Evolutionary conservation across 2,888 invertebrate genomes (phyloP), one percentile per base, ranked within the genome.

Genomic region (Mythimna loreyi): DNA sequence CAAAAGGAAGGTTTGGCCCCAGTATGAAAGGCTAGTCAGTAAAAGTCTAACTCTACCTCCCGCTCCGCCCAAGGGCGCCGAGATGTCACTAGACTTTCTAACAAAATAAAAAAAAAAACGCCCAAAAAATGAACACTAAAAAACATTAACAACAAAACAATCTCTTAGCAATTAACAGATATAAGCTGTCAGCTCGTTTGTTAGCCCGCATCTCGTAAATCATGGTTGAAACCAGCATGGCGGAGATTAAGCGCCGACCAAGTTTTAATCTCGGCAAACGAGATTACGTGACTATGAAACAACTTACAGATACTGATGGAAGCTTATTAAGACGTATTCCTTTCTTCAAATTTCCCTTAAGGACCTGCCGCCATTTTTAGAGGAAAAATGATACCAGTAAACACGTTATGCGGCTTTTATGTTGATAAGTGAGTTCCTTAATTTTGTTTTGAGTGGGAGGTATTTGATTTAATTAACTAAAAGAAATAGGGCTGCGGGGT

Each of bases 201-300:
- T 81, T 75, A 65, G 61, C 56, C 33, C 57, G 52, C 58, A 77
- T 67, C 82, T 81, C 82, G 81, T 85, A 85, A 85, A 85, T 85
- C 85, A 85, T 55, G 58, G 52, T 52, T 19, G 43, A 28, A 59
- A 70, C 65, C 72, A 73, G 62, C 68, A 70, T 47, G 75, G 72
- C 72, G 77, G 72, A 84, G 86, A 86, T 86, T 84, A 85, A 79
- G 72, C 68, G 40, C 65, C 80, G 56, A 60, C 67, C 75, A 79
- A 86, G 79, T 86, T 86, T 86, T 86, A 86, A 86, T 86, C 86
- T 86, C 61, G 61, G 55, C 65, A 79, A 80, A 85, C 66, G 71
- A 72, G 71, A 81, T 82, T 85, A 86, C 82, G 83, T 82, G 82
- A 83, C 80, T 66, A 72, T 69, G 52, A 55, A 76, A 74, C 75